Base-by-base conservation (phyloP, 2,113 vertebrate genomes). In the Daboia siamensis region DNA sequence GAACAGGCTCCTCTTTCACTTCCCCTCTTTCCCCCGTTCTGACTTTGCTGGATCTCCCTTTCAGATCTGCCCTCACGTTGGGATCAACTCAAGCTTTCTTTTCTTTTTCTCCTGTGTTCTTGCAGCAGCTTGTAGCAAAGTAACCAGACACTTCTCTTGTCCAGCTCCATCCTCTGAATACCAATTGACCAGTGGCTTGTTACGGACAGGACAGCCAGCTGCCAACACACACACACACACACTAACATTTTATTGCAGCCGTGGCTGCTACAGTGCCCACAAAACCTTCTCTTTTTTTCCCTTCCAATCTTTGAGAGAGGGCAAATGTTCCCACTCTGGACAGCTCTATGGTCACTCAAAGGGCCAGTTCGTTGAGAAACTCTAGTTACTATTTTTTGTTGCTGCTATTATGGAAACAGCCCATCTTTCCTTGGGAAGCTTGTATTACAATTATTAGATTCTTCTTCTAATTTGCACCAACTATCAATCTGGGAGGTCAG, bases 101-200 rank as follows among this genome's bases (percentile, higher is more conserved):
- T 24, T 55, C 51, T 74, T 7, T n/a, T 55, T 52, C 29, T n/a
- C 10, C 56, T 26, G n/a, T 20, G 33, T 51, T 69, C 21, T 87
- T 87, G 57, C 39, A 23, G 86, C 7, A n/a, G 85, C 89, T 85
- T 29, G 26, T 54, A 90, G 89, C 51, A 7, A 90, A 90, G 57
- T 55, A 90, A 39, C 89, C 92, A 93, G 89, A 88, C 61, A 55
- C 51, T 64, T 57, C 80, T 90, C 5, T 90, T 74, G n/a, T 48
- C 51, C 29, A 51, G 85, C 23, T 80, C 52, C 90, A 26, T 48
- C 59, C 61, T 33, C 26, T 90, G 92, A 93, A 93, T 93, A 87
- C 52, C 21, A 91, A 93, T 91, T 24, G 85, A 51, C 52, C 1
- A 44, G 57, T 29, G 74, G 59, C 86, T 88, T 80, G 84, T 46